Percentiles rank a stretch among this genome's conserved stretches.
These are phyloP conservation scores for Ochotona princeps DNA, from an alignment of 2,113 vertebrate species.

Conservation along the genomic window DNA sequence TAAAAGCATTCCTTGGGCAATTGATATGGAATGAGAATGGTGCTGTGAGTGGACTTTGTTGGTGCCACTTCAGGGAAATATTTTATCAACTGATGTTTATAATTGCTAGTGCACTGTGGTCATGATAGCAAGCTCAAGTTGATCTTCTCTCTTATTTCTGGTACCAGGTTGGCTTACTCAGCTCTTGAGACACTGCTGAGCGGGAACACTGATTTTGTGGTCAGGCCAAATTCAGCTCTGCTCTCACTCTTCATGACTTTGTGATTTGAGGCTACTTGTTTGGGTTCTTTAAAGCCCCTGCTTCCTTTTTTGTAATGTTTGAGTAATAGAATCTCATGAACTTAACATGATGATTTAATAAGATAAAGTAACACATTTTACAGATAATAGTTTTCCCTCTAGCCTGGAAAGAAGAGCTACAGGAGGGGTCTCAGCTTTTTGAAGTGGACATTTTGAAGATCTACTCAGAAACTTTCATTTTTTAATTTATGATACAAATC, in stretches of 20 bases:
- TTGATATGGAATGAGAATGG: background rate
- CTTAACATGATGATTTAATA: background rate
- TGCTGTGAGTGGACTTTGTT: background rate
- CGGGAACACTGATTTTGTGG: background rate
- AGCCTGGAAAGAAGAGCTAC: background rate
- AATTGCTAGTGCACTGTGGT: background rate
- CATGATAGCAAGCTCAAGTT: conserved; percentile 19
- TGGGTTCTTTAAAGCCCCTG: background rate
- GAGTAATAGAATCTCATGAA: background rate
- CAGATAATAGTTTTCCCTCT: background rate
- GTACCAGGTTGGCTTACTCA: background rate
- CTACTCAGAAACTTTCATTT: background rate
- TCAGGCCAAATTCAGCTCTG: background rate
- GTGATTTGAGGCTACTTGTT: background rate
- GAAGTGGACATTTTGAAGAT: background rate
- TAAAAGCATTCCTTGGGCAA: background rate
- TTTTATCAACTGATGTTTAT: conserved; percentile 5
- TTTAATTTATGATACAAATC: too few relatives aligned
- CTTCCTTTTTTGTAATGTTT: conserved; percentile 23
- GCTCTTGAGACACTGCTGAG: background rate
- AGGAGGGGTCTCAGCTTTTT: background rate
- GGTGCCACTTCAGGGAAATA: background rate
- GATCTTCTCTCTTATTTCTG: background rate
- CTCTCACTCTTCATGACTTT: background rate
- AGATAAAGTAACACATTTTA: conserved; percentile 13